Percentiles rank a stretch among this genome's conserved stretches.
Evolutionary conservation across 2,888 invertebrate genomes (phyloP).

Genomic region (Ennomos erosarius): DNA sequence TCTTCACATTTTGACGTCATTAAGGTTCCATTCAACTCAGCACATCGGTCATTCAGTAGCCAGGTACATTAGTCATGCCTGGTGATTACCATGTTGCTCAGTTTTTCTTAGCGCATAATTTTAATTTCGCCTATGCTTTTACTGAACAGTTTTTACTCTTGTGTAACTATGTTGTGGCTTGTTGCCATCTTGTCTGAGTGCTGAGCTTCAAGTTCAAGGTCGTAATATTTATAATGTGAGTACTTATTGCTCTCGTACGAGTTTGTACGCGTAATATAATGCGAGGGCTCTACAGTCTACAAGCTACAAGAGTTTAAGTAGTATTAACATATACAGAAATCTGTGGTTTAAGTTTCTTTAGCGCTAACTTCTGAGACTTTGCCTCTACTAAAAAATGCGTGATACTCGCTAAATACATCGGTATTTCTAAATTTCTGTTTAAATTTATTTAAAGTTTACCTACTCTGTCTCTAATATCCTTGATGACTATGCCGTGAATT

Average conservation of each 20-base stretch:
- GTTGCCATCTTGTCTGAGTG: slow-evolving; percentile 25
- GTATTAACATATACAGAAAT: no score
- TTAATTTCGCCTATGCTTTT: slow-evolving; percentile 23
- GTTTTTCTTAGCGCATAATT: slow-evolving; percentile 32
- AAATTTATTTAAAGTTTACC: no score
- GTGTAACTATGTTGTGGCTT: slow-evolving; percentile 25
- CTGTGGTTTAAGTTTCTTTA: no score
- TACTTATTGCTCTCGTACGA: not conserved
- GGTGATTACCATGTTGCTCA: slow-evolving; percentile 31
- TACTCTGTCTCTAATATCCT: no score
- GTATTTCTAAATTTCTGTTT: no score
- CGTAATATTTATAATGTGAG: slow-evolving; percentile 21
- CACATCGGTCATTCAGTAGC: slow-evolving; percentile 39
- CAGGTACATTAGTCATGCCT: slow-evolving; percentile 37
- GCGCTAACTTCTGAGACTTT: no score
- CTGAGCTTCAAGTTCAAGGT: slow-evolving; percentile 35
- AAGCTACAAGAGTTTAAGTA: not conserved
- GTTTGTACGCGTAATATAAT: not conserved
- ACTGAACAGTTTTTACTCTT: slow-evolving; percentile 35
- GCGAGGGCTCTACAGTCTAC: slow-evolving; percentile 7
- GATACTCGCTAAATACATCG: no score
- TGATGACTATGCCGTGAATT: no score
- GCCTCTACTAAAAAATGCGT: no score
- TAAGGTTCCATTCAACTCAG: slow-evolving; percentile 44
- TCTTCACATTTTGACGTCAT: slow-evolving; percentile 38